phyloP scores from a whole-genome alignment of 2,797 vertebrate species.

The Okamejei kenojei region DNA sequence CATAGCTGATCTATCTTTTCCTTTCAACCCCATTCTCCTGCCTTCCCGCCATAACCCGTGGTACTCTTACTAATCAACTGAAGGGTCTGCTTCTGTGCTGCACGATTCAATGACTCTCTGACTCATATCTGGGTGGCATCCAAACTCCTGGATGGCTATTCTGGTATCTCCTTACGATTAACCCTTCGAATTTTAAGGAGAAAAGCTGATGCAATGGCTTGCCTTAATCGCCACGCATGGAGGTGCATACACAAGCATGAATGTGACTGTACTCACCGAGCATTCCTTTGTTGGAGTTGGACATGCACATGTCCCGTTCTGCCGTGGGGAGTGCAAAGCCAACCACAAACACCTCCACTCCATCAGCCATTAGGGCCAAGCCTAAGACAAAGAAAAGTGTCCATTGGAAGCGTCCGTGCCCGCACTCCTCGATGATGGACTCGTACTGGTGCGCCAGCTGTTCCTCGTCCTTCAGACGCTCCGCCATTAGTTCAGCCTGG shows the following conservation, averaged over 20 bases:
- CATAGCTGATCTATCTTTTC: no score
- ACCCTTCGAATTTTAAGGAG: neutral
- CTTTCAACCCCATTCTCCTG: no score
- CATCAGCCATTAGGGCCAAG: slow-evolving; percentile 91
- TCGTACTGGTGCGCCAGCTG: slow-evolving; percentile 88
- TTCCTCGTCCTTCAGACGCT: slow-evolving; percentile 72
- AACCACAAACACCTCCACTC: slow-evolving; percentile 91
- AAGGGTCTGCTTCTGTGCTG: no score
- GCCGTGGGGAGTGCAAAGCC: slow-evolving; percentile 90
- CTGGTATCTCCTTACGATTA: neutral
- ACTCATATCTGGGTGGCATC: neutral
- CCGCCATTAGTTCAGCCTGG: slow-evolving; percentile 63
- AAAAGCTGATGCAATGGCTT: neutral
- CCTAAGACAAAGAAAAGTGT: slow-evolving; percentile 83
- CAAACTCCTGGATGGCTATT: neutral
- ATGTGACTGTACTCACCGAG: slow-evolving; percentile 72
- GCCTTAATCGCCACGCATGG: neutral
- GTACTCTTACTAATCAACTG: no score
- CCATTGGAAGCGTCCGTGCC: slow-evolving; percentile 95
- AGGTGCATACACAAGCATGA: neutral
- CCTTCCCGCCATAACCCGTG: no score
- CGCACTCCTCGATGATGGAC: slow-evolving; percentile 89
- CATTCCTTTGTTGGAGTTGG: slow-evolving; percentile 88
- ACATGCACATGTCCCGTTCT: slow-evolving; percentile 97
- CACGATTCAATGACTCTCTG: no score